Conservation (phyloP, 2,888 invertebrate genomes). For the Teleogryllus oceanicus region DNA sequence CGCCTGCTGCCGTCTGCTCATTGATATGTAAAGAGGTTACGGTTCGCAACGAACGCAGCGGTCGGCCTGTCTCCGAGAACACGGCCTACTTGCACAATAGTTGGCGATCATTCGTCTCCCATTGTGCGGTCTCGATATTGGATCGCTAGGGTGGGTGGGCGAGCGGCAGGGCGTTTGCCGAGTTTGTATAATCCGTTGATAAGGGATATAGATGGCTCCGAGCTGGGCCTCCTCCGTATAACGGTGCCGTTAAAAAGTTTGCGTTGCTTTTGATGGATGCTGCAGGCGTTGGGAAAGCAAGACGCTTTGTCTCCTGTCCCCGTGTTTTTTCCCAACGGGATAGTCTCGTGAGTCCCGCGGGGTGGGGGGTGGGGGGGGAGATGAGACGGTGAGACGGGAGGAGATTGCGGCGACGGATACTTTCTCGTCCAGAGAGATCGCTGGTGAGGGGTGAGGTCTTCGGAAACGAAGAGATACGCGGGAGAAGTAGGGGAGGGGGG, state of each 20-base stretch:
- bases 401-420: not conserved
- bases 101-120: not conserved
- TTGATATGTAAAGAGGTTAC: conserved; percentile 1
- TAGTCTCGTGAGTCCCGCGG: not conserved
- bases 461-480: not conserved
- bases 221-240: not conserved
- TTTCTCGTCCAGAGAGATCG: not conserved
- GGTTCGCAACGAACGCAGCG: not conserved
- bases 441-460: not conserved
- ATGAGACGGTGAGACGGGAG: not conserved
- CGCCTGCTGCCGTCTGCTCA: not conserved
- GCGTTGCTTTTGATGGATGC: conserved; percentile 18
- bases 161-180: not conserved
- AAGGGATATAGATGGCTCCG: conserved; percentile 3
- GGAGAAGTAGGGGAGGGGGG: too few species aligned
- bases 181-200: conserved; percentile 18
- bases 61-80: not conserved
- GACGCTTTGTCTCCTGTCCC: not conserved
- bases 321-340: not conserved
- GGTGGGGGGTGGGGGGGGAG: not conserved
- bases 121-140: conserved; percentile 2
- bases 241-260: conserved; percentile 9
- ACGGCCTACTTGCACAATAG: not conserved
- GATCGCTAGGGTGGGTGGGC: not conserved
- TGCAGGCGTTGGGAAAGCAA: not conserved